Evolutionary conservation across 1,140 invertebrate species (phyloP), one percentile per base, ranked within the genome.

Genomic region (Diplogasteroides magnus): DNA sequence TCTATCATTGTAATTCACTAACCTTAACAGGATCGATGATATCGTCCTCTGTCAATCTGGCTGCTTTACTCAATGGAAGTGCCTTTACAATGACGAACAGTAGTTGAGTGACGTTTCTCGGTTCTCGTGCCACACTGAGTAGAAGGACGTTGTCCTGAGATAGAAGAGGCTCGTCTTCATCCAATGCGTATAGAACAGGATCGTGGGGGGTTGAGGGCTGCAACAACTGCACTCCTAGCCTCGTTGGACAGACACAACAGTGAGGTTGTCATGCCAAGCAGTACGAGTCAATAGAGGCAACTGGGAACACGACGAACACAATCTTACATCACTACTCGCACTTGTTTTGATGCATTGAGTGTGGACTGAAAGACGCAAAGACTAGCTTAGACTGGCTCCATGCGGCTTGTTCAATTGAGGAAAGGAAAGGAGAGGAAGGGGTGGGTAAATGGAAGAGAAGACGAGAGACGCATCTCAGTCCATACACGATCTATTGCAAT

Each of bases 121-220:
- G 59, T 23, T 68, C 31, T 31, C 72, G 73, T 13, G 72, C 71
- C 29, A 83, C 76, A n/a, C 72, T 37, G 28, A 82, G 71, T 37
- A 82, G 74, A 28, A 83, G 65, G 6, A 82, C 72, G 37, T 82
- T 79, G 48, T 78, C 81, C 70, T 75, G 74, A 61, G 73, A 74
- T 19, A 79, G 58, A n/a, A 64, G 71, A 15, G 78, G 78, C 31
- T 79, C 78, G 56, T 74, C 48, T 13, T 65, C 64, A 25, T 65
- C 64, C 37, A 37, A 15, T n/a, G 64, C 64, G 25, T 65, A 65
- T n/a, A 65, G 48, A 31, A 65, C 68, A 68, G 74, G 59, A 32
- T 77, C 37, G 6, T n/a, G n/a, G 37, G 19, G 37, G 37, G 37
- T 11, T 48, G 37, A 48, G 37, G 19, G 6, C 37, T 48, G 6